Evolutionary conservation across 2,797 vertebrate species (phyloP), one percentile per base, ranked within the genome.

Genomic region (Myotis daubentonii): DNA sequence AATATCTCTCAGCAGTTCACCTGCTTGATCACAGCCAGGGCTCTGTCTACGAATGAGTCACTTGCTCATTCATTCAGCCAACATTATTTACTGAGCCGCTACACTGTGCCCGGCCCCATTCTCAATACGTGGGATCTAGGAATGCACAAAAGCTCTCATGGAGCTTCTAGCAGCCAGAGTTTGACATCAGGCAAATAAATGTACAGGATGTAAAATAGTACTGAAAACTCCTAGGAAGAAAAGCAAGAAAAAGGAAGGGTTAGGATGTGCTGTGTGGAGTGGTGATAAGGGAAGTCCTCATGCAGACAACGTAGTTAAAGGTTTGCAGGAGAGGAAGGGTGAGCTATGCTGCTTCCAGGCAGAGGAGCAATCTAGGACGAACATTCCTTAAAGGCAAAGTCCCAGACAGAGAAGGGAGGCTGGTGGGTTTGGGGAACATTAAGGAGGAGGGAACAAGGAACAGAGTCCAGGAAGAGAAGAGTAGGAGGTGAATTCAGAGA

Each of bases 21-120:
- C 60, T 85, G 78, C 68, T 57, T 76, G 51, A 66, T 65, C 88
- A 84, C 41, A 93, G 72, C 60, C 90, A 90, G 44, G 70, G 76
- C 74, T 38, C 68, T 82, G 47, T 51, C 82, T 75, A 60, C 6
- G 7, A 22, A 36, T 25, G 38, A 85, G n/a, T 87, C 80, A 81
- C 17, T 84, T 51, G 22, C 36, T 89, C 53, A 41, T 33, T 91
- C 89, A 80, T 55, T n/a, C 9, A 9, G 80, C 53, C 85, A 85
- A 33, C 23, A 79, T 23, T 57, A 92, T 36, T 85, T 76, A 78
- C 33, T 15, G 93, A 87, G n/a, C 44, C 16, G 19, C 62, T 9
- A 38, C 25, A 22, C 0, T 13, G 41, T 13, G 11, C 44, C 38
- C 53, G 47, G 70, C 74, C 44, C 53, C 4, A 0, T 62, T 85